These are phyloP conservation scores for Argyrosomus regius DNA, from an alignment of 2,797 vertebrate genomes.

Conservation along the genomic window DNA sequence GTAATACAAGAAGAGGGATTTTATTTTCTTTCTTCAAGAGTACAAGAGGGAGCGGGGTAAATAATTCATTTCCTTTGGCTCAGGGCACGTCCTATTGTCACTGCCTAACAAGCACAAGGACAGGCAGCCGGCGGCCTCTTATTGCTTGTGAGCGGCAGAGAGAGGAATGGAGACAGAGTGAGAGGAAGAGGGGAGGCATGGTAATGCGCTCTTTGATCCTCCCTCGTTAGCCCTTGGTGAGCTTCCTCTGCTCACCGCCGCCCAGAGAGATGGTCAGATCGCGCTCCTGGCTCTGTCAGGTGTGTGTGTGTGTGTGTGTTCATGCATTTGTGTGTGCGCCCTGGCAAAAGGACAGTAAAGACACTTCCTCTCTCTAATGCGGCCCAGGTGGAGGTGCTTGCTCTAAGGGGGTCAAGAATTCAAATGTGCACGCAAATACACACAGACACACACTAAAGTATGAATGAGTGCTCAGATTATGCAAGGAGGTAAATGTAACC, in stretches of 20 bases:
- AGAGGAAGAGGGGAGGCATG: constrained; percentile 79
- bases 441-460: constrained; percentile 6
- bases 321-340: constrained; percentile 22
- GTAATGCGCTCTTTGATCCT: constrained; percentile 87
- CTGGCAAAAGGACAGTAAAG: constrained; percentile 72
- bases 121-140: constrained; percentile 76
- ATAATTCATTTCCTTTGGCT: constrained; percentile 88
- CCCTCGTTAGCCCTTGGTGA: constrained; percentile 82
- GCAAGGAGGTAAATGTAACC: constrained; percentile 30
- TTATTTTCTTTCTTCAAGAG: constrained; percentile 73
- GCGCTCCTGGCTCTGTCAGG: constrained; percentile 64
- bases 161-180: constrained; percentile 63
- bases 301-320: constrained; percentile 51
- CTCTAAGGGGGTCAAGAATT: constrained; percentile 52
- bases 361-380: constrained; percentile 81
- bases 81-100: constrained; percentile 86
- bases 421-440: constrained; percentile 19
- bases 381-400: constrained; percentile 79
- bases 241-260: constrained; percentile 74
- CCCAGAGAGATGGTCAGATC: constrained; percentile 78
- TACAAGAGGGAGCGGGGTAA: constrained; percentile 82
- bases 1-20: constrained; percentile 79
- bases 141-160: constrained; percentile 78
- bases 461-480: constrained; percentile 17
- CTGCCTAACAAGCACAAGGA: constrained; percentile 85